phyloP scores from a whole-genome alignment of 2,888 invertebrate genomes.

The Trilocha varians region DNA sequence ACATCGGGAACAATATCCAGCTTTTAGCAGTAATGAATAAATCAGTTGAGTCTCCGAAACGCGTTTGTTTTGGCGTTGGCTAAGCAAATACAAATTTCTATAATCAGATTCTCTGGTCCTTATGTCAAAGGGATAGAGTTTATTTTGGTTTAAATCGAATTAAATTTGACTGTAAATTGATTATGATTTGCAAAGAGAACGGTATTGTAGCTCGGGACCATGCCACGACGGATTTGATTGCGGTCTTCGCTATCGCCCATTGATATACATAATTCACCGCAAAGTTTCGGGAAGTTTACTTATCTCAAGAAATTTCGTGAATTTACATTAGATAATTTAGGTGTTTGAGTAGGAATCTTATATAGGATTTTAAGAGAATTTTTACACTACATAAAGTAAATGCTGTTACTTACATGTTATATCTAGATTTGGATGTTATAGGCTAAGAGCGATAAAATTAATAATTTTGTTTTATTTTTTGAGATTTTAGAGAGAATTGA shows the following conservation, averaged over 20 bases:
- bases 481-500: too few species aligned
- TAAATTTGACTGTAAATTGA: background rate
- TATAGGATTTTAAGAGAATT: too few species aligned
- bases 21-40: conserved; percentile 9
- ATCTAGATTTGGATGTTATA: too few species aligned
- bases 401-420: too few species aligned
- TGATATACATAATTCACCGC: conserved; percentile 3
- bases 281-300: background rate
- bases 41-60: conserved; percentile 9
- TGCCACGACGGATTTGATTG: conserved; percentile 8
- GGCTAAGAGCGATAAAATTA: too few species aligned
- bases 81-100: conserved; percentile 1
- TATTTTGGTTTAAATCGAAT: background rate
- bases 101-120: background rate
- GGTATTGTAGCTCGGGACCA: conserved; percentile 3
- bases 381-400: too few species aligned
- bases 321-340: too few species aligned
- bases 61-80: conserved; percentile 5
- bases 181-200: conserved; percentile 6
- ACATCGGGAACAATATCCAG: conserved; percentile 4
- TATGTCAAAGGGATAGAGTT: background rate
- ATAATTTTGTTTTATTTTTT: too few species aligned
- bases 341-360: too few species aligned
- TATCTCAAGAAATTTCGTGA: too few species aligned
- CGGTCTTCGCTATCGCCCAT: conserved; percentile 3